Percentiles rank a stretch among this genome's conserved stretches.
These are phyloP conservation scores for Haemorhous mexicanus DNA, from an alignment of 2,113 vertebrate genomes.

Conservation along the genomic window DNA sequence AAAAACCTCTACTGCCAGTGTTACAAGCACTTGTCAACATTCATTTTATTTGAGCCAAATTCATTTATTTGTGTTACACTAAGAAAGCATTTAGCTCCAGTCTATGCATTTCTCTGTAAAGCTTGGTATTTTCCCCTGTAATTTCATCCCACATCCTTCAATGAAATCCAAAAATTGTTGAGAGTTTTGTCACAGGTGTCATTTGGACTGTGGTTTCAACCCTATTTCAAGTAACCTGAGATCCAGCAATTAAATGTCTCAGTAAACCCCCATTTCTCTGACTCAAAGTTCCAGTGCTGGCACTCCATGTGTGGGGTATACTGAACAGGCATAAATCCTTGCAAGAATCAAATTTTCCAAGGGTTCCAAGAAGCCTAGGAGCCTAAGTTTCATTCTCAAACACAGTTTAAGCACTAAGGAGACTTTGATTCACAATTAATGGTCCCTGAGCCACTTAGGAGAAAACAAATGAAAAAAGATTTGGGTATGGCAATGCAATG, in stretches of 20 bases:
- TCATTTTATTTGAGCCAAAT: constrained; percentile 18
- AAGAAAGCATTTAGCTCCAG: constrained; percentile 1
- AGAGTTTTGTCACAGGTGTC: constrained; percentile 14
- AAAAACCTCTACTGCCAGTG: background rate
- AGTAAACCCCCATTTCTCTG: background rate
- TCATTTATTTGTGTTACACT: constrained; percentile 30
- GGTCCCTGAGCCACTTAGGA: background rate
- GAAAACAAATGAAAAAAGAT: background rate
- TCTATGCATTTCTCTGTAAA: background rate
- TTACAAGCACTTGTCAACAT: background rate
- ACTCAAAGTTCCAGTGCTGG: background rate
- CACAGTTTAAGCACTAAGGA: background rate
- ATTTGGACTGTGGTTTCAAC: background rate
- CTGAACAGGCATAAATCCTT: background rate
- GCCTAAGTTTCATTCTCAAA: background rate
- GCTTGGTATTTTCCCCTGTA: background rate
- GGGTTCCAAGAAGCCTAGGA: background rate
- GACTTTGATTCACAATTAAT: background rate
- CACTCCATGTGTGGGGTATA: background rate
- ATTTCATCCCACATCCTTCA: constrained; percentile 1
- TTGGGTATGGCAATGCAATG: background rate
- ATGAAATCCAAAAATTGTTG: background rate
- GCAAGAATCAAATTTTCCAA: background rate
- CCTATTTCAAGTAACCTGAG: background rate
- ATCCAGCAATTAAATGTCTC: background rate